phyloP scores from a whole-genome alignment of 23 tunicate genomes.

The Trididemnum miniatum region DNA sequence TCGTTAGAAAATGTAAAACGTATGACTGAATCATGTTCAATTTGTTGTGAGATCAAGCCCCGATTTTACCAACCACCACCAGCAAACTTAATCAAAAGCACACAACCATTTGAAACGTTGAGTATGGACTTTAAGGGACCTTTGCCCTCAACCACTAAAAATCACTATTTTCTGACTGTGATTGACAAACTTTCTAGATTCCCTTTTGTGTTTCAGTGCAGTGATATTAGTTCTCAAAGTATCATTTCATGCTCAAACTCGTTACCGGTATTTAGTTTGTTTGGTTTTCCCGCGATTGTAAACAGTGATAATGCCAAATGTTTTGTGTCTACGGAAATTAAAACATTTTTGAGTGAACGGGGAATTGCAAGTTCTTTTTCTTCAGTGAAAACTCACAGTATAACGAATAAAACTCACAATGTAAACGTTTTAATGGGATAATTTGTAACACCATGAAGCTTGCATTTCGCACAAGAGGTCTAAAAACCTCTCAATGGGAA shows the following conservation, averaged over 20 bases:
- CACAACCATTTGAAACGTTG: neutral
- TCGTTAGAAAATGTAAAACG: neutral
- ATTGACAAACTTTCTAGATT: neutral
- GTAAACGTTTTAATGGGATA: neutral
- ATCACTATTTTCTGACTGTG: neutral
- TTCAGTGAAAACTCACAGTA: neutral
- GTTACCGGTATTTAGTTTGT: neutral
- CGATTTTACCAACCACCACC: neutral
- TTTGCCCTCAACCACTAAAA: neutral
- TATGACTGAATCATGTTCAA: neutral
- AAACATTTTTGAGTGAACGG: neutral
- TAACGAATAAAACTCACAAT: neutral
- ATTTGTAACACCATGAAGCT: neutral
- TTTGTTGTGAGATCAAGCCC: neutral
- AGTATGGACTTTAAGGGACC: neutral
- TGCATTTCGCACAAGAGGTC: neutral
- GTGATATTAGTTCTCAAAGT: neutral
- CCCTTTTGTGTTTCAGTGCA: neutral
- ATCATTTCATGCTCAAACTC: neutral
- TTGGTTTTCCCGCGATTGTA: neutral
- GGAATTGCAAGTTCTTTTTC: neutral
- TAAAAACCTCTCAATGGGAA: neutral
- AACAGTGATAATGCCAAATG: neutral
- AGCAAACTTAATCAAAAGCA: neutral
- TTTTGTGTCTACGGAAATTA: neutral